Percentiles rank a stretch among this genome's conserved stretches.
These are phyloP conservation scores for Diphyllodes magnificus DNA, from an alignment of 2,113 vertebrate genomes.

Conservation along the genomic window DNA sequence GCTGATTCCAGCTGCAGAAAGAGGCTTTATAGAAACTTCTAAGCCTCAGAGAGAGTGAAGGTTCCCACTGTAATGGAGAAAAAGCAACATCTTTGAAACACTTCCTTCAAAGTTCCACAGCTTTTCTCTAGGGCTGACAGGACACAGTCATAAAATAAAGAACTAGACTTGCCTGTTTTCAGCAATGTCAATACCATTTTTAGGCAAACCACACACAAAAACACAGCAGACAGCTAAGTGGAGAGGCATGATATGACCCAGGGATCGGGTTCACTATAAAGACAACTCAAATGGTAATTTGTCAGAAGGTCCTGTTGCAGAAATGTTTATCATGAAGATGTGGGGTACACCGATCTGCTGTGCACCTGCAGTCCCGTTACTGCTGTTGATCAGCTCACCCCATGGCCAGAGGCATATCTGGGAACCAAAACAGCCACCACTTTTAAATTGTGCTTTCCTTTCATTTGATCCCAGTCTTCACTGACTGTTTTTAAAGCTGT, in stretches of 20 bases:
- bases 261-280: not conserved
- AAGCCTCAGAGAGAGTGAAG: not conserved
- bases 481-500: conserved; percentile 3
- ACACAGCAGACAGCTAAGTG: not conserved
- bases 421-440: not conserved
- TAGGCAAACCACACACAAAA: not conserved
- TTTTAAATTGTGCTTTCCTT: not conserved
- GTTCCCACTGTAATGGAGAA: not conserved
- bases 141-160: not conserved
- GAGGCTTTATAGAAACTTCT: conserved; percentile 7
- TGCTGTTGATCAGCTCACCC: not conserved
- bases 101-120: not conserved
- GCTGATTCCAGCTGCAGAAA: conserved; percentile 32
- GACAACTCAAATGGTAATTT: not conserved
- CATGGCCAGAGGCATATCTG: not conserved
- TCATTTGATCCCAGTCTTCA: not conserved
- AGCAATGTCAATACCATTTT: not conserved
- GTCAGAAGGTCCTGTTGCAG: not conserved
- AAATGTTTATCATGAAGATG: not conserved
- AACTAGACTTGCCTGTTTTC: not conserved
- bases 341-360: not conserved
- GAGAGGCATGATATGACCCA: not conserved
- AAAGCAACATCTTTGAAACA: not conserved
- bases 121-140: not conserved
- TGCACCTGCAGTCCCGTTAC: not conserved